phyloP scores from a whole-genome alignment of 1,140 invertebrate genomes.

The Teleogryllus occipitalis region DNA sequence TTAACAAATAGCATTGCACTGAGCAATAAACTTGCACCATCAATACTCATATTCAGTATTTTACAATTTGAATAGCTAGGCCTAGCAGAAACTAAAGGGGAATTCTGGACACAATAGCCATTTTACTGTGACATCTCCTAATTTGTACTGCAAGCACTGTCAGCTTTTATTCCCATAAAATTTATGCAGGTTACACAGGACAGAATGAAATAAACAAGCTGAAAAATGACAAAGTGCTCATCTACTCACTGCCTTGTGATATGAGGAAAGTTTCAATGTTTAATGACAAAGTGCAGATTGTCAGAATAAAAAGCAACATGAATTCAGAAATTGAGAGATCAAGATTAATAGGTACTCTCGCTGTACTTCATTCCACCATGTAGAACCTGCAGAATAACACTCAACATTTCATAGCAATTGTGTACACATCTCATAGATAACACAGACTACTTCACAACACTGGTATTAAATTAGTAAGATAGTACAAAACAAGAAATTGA shows the following conservation, averaged over 20 bases:
- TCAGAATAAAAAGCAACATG: background rate
- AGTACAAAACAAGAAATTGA: background rate
- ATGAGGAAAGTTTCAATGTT: background rate
- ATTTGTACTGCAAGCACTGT: background rate
- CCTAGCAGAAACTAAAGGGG: too few relatives aligned
- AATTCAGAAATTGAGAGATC: background rate
- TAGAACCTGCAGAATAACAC: background rate
- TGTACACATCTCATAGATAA: background rate
- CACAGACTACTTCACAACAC: background rate
- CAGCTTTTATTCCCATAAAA: background rate
- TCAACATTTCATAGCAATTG: background rate
- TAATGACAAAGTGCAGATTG: background rate
- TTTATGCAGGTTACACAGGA: background rate
- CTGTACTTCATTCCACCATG: background rate
- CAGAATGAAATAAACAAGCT: background rate
- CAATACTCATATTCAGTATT: background rate
- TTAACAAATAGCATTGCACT: background rate
- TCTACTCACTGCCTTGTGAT: background rate
- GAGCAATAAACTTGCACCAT: background rate
- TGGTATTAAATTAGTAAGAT: background rate
- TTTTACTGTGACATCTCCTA: background rate
- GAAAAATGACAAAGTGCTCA: too few relatives aligned
- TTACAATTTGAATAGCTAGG: too few relatives aligned
- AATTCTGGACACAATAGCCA: background rate
- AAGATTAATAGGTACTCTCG: background rate